Evolutionary conservation across 2,113 vertebrate species (phyloP).

Genomic region (Baryphthengus martii): DNA sequence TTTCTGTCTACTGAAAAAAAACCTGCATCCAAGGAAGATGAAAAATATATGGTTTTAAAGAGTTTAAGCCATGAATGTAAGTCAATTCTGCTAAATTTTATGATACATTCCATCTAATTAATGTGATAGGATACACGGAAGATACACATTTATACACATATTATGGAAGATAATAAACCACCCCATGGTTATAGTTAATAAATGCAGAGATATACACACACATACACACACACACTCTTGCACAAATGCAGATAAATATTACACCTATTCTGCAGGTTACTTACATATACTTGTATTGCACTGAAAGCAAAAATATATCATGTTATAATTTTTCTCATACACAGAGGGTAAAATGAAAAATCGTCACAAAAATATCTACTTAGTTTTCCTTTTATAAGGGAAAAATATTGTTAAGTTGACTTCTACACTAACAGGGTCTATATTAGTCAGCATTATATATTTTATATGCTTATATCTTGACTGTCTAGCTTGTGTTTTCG

Average conservation of each 20-base stretch:
- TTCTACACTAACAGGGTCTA: not conserved
- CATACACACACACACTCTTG: too few species aligned
- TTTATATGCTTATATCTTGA: not conserved
- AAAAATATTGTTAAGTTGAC: not conserved
- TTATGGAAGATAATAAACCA: not conserved
- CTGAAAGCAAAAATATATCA: not conserved
- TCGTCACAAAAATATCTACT: not conserved
- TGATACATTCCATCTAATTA: not conserved
- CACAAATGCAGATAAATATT: not conserved
- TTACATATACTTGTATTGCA: not conserved
- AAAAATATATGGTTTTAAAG: slow-evolving; percentile 41
- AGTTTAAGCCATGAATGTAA: not conserved
- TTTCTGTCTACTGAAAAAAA: slow-evolving; percentile 57
- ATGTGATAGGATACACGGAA: not conserved
- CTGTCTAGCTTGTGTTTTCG: not conserved
- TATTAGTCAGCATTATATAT: not conserved
- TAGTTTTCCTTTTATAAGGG: not conserved
- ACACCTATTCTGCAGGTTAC: not conserved
- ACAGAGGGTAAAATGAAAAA: not conserved
- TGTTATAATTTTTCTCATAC: not conserved
- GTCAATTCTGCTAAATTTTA: not conserved
- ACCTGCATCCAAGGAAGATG: slow-evolving; percentile 37
- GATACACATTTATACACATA: not conserved
- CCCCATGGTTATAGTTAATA: not conserved
- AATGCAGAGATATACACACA: not conserved